Evolutionary conservation across 2,113 vertebrate species (phyloP).

Genomic region (Macheiramphus alcinus): DNA sequence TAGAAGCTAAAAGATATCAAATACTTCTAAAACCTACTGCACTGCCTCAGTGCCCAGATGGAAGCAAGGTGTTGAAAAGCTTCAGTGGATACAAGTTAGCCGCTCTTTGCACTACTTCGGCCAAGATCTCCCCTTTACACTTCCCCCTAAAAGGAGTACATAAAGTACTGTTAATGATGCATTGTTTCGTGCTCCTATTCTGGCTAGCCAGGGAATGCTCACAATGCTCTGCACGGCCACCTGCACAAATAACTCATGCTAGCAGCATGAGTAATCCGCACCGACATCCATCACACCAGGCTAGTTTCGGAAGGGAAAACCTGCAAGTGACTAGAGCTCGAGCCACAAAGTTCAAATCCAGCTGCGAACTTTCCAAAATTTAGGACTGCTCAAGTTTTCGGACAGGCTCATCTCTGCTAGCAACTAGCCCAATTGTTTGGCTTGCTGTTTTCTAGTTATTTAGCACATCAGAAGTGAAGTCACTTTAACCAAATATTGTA

Average conservation of each 20-base stretch:
- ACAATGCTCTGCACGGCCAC: conserved; percentile 1
- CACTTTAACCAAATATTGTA: conserved; percentile 51
- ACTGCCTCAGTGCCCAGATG: neutral
- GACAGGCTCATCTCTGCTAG: conserved; percentile 53
- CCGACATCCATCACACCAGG: conserved; percentile 43
- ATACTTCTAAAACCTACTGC: neutral
- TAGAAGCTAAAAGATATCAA: conserved; percentile 5
- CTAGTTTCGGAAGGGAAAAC: conserved; percentile 32
- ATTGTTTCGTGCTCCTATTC: conserved; percentile 17
- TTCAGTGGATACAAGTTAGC: neutral
- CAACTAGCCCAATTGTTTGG: conserved; percentile 55
- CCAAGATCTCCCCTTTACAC: neutral
- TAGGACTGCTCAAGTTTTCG: neutral
- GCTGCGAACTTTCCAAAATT: conserved; percentile 56
- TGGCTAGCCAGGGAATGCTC: neutral
- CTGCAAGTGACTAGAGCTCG: neutral
- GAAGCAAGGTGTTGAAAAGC: neutral
- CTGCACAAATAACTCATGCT: conserved; percentile 69
- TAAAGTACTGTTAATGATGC: neutral
- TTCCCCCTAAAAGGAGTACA: neutral
- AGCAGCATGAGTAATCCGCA: conserved; percentile 62
- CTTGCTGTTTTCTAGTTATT: conserved; percentile 17
- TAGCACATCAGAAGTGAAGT: conserved; percentile 36
- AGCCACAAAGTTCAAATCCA: conserved; percentile 50
- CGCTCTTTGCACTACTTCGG: neutral